A percentile compares a stretch with the other conserved stretches of the same genome.
Conservation (phyloP, 37 sponge, comb jelly and placozoan genomes). For the Ephydatia muelleri region DNA sequence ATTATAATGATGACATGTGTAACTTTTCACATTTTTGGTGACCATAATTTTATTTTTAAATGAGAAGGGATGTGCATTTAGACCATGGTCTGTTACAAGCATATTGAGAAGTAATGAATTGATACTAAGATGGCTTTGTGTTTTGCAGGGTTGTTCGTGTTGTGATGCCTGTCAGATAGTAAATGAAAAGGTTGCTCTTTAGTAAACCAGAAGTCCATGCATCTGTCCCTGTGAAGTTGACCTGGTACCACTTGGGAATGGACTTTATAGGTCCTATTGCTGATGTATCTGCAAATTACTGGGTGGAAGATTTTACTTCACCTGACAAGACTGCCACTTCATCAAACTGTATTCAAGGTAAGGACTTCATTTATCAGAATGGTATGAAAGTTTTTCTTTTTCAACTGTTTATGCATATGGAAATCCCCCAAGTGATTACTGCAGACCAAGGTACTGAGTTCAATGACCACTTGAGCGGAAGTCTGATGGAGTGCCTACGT, state of each 20-base stretch:
- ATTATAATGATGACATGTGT: too few species aligned
- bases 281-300: neutral
- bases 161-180: neutral
- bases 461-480: conserved; percentile 35
- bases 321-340: neutral
- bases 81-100: too few species aligned
- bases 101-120: too few species aligned
- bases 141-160: too few species aligned
- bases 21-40: too few species aligned
- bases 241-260: neutral
- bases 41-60: too few species aligned
- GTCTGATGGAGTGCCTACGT: neutral
- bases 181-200: neutral
- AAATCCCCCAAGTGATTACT: conserved; percentile 18
- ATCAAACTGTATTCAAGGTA: neutral
- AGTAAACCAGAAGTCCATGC: neutral
- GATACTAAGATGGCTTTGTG: too few species aligned
- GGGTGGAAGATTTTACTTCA: neutral
- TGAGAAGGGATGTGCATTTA: too few species aligned
- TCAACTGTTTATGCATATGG: neutral
- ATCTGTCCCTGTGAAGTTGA: neutral
- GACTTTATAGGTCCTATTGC: neutral
- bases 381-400: neutral
- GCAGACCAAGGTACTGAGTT: conserved; percentile 44
- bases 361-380: neutral